Base-by-base conservation (phyloP, 1,140 invertebrate genomes). In the Papilio helenus region DNA sequence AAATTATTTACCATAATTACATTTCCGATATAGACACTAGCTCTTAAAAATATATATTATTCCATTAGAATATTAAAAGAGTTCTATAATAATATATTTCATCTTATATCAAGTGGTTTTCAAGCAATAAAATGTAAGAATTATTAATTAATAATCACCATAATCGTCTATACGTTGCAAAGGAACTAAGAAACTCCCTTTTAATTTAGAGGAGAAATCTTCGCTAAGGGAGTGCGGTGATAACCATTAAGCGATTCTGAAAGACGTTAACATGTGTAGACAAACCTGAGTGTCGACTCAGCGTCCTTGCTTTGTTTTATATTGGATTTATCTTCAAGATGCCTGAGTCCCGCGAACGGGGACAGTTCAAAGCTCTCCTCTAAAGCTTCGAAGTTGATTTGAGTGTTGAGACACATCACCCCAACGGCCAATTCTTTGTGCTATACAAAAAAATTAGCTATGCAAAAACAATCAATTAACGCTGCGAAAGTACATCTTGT, bases 281-380 rank as follows among this genome's bases (percentile, higher is more conserved):
- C 68, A 23, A 61, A 87, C 85, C 87, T 87, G 23, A 76, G 49
- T 34, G 46, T 71, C 5, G 83, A 84, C 12, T 85, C 85, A 1
- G 49, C 72, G n/a, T 80, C 74, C 34, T 76, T 83, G 76, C 39
- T 74, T 16, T 26, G n/a, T 14, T 79, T 79, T 16, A 72, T 49
- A 23, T 68, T 16, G 1, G 82, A 71, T 39, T 71, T 73, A 18
- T 49, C 80, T 1, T 83, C 83, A 3, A 93, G 79, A 78, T 95
- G 95, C 77, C 92, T 93, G 0, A 97, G 89, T 7, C 96, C 96
- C 86, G 96, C 94, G 85, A 96, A 97, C 0, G 96, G 95, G 12
- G 90, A 95, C n/a, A 97, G 88, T 77, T 97, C 96, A 91, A 96
- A 97, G 85, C 95, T 95, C 61, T 97, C 95, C 84, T 96, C 96